Percentiles rank a stretch among this genome's conserved stretches.
phyloP scores from a whole-genome alignment of 2,888 invertebrate genomes.

The Volucella inanis region DNA sequence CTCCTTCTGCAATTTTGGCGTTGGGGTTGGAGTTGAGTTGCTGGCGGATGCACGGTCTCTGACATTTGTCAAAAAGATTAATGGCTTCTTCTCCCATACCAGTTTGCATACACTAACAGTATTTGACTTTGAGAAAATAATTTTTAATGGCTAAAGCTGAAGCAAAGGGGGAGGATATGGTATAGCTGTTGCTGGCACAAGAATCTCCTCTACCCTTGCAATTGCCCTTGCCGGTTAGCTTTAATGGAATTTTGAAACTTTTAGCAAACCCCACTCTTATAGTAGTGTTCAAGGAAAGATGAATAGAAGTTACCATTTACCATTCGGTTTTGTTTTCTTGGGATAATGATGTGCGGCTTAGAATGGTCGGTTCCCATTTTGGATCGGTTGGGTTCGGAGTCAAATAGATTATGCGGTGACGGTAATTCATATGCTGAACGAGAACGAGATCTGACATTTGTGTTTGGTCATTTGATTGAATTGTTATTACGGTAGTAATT shows the following conservation, averaged over 20 bases:
- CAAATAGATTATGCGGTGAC: slow-evolving; percentile 28
- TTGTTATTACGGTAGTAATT: slow-evolving; percentile 58
- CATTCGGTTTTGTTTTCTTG: slow-evolving; percentile 41
- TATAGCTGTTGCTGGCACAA: neutral
- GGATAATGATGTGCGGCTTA: slow-evolving; percentile 57
- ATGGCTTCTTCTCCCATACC: slow-evolving; percentile 60
- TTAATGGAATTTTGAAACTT: slow-evolving; percentile 64
- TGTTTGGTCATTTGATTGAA: slow-evolving; percentile 69
- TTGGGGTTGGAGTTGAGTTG: slow-evolving; percentile 12
- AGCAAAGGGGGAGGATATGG: neutral
- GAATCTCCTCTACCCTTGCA: slow-evolving; percentile 23
- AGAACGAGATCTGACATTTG: slow-evolving; percentile 46
- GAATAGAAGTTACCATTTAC: slow-evolving; percentile 55
- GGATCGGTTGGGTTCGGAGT: slow-evolving; percentile 15
- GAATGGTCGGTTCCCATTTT: neutral
- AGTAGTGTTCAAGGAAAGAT: slow-evolving; percentile 35
- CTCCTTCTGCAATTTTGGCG: neutral
- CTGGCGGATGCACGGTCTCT: slow-evolving; percentile 42
- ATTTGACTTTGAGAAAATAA: slow-evolving; percentile 52
- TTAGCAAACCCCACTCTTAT: slow-evolving; percentile 1
- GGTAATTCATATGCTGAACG: slow-evolving; percentile 57
- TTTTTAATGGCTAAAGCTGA: slow-evolving; percentile 34
- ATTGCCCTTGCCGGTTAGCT: neutral
- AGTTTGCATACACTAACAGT: slow-evolving; percentile 49
- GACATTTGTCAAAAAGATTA: slow-evolving; percentile 74